A percentile compares a stretch with the other conserved stretches of the same genome.
phyloP scores from a whole-genome alignment of 2,113 vertebrate genomes.

The Platysteira castanea region DNA sequence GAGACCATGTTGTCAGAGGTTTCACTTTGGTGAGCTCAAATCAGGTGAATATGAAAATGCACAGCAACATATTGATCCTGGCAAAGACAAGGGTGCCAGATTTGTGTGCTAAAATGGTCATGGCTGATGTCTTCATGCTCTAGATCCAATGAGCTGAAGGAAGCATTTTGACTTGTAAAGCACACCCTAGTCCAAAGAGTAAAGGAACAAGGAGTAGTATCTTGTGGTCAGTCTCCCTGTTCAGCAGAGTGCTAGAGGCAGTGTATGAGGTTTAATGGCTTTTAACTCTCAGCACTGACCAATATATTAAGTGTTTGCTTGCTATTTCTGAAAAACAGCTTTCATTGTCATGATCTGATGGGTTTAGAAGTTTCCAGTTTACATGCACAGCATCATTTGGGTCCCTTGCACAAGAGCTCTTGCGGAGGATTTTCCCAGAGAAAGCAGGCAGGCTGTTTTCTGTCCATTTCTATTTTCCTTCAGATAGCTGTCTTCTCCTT shows the following conservation, averaged over 20 bases:
- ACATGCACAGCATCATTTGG: background rate
- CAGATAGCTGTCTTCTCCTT: background rate
- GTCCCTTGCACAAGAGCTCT: background rate
- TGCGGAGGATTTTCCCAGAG: background rate
- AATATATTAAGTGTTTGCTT: background rate
- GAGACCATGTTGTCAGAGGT: fast-evolving
- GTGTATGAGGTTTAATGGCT: background rate
- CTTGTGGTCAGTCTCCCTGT: background rate
- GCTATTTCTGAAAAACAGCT: background rate
- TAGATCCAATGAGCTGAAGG: background rate
- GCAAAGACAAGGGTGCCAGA: background rate
- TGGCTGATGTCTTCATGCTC: background rate
- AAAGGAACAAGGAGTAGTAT: background rate
- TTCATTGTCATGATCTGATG: background rate
- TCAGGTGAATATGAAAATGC: background rate
- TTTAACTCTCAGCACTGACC: background rate
- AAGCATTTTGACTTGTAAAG: background rate
- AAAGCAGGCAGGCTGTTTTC: background rate
- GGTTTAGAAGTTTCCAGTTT: background rate
- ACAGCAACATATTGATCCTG: background rate
- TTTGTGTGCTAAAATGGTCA: background rate
- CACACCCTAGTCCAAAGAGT: background rate
- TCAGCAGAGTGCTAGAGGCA: background rate
- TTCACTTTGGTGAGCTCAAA: background rate
- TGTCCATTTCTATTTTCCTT: background rate